Percentiles rank a stretch among this genome's conserved stretches.
phyloP scores from a whole-genome alignment of 2,797 vertebrate genomes.

The Halcyon leucocephala region DNA sequence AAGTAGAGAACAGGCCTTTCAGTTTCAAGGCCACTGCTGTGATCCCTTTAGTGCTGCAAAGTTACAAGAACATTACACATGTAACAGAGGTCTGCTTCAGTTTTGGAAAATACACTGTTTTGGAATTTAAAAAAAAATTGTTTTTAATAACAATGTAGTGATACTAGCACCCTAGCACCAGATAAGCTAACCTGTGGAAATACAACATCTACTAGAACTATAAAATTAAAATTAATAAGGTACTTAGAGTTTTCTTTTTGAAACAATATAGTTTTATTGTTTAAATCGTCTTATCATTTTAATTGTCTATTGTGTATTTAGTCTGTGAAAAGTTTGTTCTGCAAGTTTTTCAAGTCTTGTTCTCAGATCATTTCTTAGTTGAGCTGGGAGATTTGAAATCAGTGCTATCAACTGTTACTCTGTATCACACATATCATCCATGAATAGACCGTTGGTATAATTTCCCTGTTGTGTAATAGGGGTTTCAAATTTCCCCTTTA shows the following conservation, averaged over 20 bases:
- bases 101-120: background rate
- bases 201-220: slow-evolving; percentile 14
- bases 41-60: background rate
- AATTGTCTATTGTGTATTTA: background rate
- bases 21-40: background rate
- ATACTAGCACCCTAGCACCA: background rate
- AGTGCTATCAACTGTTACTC: background rate
- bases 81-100: background rate
- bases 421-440: background rate
- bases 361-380: slow-evolving; percentile 17
- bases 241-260: slow-evolving; percentile 50
- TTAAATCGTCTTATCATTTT: slow-evolving; percentile 26
- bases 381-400: background rate
- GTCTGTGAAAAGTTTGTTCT: slow-evolving; percentile 31
- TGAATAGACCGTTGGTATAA: background rate
- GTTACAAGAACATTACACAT: background rate
- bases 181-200: slow-evolving; percentile 34
- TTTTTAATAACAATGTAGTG: background rate
- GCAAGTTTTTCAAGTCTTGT: slow-evolving; percentile 16
- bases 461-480: background rate
- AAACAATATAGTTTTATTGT: slow-evolving; percentile 20
- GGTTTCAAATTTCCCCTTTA: background rate
- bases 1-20: background rate
- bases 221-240: slow-evolving; percentile 61
- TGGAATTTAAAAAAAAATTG: background rate